phyloP scores from a whole-genome alignment of 2,888 invertebrate genomes.

The Latrodectus elegans region DNA sequence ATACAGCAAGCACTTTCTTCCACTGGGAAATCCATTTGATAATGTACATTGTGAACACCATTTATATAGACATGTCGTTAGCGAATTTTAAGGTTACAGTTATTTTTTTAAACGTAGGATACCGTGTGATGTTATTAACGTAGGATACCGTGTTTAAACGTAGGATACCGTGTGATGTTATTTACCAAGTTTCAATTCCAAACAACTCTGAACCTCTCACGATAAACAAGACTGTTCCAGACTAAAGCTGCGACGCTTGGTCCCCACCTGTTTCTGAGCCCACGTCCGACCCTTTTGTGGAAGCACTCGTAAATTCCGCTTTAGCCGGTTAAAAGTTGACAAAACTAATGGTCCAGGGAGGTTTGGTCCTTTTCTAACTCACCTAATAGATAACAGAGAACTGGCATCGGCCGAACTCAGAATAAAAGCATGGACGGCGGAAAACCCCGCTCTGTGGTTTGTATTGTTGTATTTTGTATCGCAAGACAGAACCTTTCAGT shows the following conservation, averaged over 20 bases:
- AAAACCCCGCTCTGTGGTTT: conserved; percentile 22
- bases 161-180: too few relatives aligned
- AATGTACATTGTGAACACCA: too few relatives aligned
- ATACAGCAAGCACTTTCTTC: too few relatives aligned
- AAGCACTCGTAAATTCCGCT: conserved; percentile 55
- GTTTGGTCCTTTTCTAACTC: conserved; percentile 57
- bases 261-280: conserved; percentile 55
- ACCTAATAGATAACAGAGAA: conserved; percentile 63
- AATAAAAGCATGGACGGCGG: conserved; percentile 23
- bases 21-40: too few relatives aligned
- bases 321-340: conserved; percentile 56
- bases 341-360: conserved; percentile 64
- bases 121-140: too few relatives aligned
- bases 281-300: conserved; percentile 42
- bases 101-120: too few relatives aligned
- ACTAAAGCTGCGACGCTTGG: not conserved
- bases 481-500: conserved; percentile 26
- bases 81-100: too few relatives aligned
- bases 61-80: too few relatives aligned
- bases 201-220: not conserved
- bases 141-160: too few relatives aligned
- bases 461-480: conserved; percentile 18
- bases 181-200: too few relatives aligned
- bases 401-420: conserved; percentile 6
- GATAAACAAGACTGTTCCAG: not conserved